phyloP scores from a whole-genome alignment of 2,888 invertebrate genomes.

The Ochropacha duplaris region DNA sequence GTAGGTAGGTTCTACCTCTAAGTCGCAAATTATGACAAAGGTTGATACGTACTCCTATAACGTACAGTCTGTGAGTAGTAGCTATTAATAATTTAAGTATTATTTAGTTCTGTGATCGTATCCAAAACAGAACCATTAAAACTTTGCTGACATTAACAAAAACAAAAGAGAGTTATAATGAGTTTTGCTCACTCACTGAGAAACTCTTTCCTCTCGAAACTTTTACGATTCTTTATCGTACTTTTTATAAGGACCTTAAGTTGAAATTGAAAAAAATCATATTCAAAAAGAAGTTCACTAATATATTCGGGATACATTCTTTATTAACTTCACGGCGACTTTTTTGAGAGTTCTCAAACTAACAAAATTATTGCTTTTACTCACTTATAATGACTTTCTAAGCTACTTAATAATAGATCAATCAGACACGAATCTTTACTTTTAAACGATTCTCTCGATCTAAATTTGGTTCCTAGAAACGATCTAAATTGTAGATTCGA shows the following conservation, averaged over 20 bases:
- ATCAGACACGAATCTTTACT: constrained; percentile 17
- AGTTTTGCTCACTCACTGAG: constrained; percentile 29
- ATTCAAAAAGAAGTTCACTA: constrained; percentile 10
- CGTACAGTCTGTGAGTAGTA: neutral
- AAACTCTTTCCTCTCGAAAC: constrained; percentile 31
- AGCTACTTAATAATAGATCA: constrained; percentile 18
- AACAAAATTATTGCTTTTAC: neutral
- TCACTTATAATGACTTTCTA: neutral
- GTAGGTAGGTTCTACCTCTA: too few species aligned
- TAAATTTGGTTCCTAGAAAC: constrained; percentile 18
- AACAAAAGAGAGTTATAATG: constrained; percentile 39
- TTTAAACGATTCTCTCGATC: constrained; percentile 11
- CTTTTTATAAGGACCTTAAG: constrained; percentile 6
- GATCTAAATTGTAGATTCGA: constrained; percentile 6
- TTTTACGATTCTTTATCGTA: constrained; percentile 25
- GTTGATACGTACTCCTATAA: too few species aligned
- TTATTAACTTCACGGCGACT: neutral
- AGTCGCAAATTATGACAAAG: too few species aligned
- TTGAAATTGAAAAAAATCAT: constrained; percentile 9
- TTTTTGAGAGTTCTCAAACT: neutral
- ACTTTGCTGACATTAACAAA: constrained; percentile 36
- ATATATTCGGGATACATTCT: constrained; percentile 3
- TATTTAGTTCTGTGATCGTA: constrained; percentile 17
- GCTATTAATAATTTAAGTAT: constrained; percentile 8
- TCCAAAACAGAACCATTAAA: constrained; percentile 38